Base-by-base conservation (phyloP, 2,888 invertebrate genomes). In the Agrotis puta region DNA sequence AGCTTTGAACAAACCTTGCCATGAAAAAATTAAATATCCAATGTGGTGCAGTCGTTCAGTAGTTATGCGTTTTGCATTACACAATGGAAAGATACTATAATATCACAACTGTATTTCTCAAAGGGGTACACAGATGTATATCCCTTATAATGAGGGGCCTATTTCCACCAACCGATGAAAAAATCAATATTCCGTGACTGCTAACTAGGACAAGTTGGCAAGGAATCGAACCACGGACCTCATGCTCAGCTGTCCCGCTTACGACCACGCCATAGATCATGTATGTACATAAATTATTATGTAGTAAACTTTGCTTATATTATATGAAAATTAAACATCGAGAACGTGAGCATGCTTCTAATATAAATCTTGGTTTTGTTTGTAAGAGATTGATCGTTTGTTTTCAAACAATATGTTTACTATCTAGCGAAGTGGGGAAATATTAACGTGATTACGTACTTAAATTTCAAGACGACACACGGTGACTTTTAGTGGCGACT, bases 351-450 rank as follows among this genome's bases (percentile, higher is more conserved):
- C 24, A 45, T 43, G 48, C 50, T 76, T 65, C 45, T n/a, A 14
- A 22, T 54, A 67, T 76, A 67, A 81, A 77, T 79, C 71, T 58
- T 57, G 9, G 39, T 45, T 50, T 18, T 67, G 77, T 79, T 76
- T 76, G 20, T 20, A 50, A 7, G 27, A 71, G 62, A 62, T 54
- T 58, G 64, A 76, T 70, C 18, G 77, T 13, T 76, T 18, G 39
- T 61, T 64, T 66, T 58, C 45, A 62, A 76, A 64, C 47, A 67
- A 54, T 22, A 62, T 54, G n/a, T n/a, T n/a, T n/a, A 39, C 39
- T 47, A 51, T 16, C n/a, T 16, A 39, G 5, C 20, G 7, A 18
- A 56, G 59, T 53, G 7, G n/a, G 1, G 39, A 27, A 16, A 54
- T n/a, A 0, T 43, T 24, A 27, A 39, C 65, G 3, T 45, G 18